These are phyloP conservation scores for Melanostigma gelatinosum DNA, from an alignment of 2,113 vertebrate species.

Conservation along the genomic window DNA sequence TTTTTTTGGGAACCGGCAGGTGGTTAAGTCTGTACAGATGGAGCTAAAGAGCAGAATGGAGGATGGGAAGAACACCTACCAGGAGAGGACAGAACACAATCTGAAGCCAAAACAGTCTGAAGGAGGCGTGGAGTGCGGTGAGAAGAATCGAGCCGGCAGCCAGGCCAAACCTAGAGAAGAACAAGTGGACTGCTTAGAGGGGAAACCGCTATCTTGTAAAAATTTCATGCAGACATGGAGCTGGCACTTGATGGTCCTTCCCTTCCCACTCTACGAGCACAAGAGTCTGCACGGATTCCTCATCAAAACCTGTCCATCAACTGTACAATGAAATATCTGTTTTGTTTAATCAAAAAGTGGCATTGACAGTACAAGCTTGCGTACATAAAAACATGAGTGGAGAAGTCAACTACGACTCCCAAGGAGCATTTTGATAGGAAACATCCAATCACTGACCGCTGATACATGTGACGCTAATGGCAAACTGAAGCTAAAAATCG, in stretches of 20 bases:
- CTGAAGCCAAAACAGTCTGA: slow-evolving; percentile 36
- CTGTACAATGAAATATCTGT: background rate
- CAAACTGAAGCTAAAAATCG: no score
- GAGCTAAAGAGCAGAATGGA: slow-evolving; percentile 51
- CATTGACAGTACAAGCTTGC: no score
- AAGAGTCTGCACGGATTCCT: background rate
- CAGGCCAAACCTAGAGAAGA: slow-evolving; percentile 10
- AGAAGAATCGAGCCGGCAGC: slow-evolving; percentile 31
- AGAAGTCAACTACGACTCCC: background rate
- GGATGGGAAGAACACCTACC: slow-evolving; percentile 59
- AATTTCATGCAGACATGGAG: slow-evolving; percentile 14
- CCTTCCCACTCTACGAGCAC: background rate
- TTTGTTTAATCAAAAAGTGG: background rate
- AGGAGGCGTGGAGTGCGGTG: slow-evolving; percentile 39
- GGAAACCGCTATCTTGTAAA: slow-evolving; percentile 28
- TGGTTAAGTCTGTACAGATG: slow-evolving; percentile 53
- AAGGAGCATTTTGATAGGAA: background rate
- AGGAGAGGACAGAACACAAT: slow-evolving; percentile 39
- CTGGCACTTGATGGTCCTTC: slow-evolving; percentile 15
- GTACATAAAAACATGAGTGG: background rate
- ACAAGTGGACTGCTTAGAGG: slow-evolving; percentile 36
- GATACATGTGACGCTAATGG: background rate
- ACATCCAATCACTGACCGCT: background rate
- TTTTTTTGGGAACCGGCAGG: slow-evolving; percentile 36
- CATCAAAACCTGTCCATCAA: background rate